Evolutionary conservation across 2,797 vertebrate species (phyloP), one percentile per base, ranked within the genome.

Genomic region (Ctenochaetus hawaiiensis): DNA sequence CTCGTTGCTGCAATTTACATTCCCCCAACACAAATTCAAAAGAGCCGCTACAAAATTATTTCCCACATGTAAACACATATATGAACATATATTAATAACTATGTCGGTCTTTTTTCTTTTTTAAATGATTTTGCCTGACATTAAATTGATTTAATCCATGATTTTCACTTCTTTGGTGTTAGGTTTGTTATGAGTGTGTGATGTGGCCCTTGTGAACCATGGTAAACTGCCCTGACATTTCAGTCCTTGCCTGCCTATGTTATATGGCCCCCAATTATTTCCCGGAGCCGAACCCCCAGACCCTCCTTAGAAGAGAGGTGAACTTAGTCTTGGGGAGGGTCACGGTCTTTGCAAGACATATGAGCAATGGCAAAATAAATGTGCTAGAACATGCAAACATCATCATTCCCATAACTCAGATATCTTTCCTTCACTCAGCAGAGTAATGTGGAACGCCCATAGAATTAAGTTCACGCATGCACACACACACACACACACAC

Each of bases 221-320:
- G 44, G 45, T 67, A 62, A 69, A 80, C 53, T 47, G 57, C 39
- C 23, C 66, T 73, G 79, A 59, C 67, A 78, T 83, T 63, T 83
- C 47, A 65, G 66, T 83, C 48, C 70, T 67, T 59, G 43, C 62
- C 56, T 72, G 65, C 48, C 39, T 67, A 57, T 72, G 51, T 58
- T 34, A 34, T 86, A 74, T 58, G 30, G 17, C 65, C 84, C 63
- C 75, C 84, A 86, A 80, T 90, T 91, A 84, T 84, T 77, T 76
- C 51, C 57, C 56, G 23, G 34, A 72, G 56, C 86, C 76, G 59
- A 75, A 78, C 75, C 79, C 69, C 37, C 47, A 67, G 63, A 61
- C 70, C 72, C 74, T 72, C 64, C 69, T 75, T 54, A 72, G 72
- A 58, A 61, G 67, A 81, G 52, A 61, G 49, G 75, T 52, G 49